Evolutionary conservation across 2,113 vertebrate species (phyloP).

Genomic region (Rhinogobius similis): DNA sequence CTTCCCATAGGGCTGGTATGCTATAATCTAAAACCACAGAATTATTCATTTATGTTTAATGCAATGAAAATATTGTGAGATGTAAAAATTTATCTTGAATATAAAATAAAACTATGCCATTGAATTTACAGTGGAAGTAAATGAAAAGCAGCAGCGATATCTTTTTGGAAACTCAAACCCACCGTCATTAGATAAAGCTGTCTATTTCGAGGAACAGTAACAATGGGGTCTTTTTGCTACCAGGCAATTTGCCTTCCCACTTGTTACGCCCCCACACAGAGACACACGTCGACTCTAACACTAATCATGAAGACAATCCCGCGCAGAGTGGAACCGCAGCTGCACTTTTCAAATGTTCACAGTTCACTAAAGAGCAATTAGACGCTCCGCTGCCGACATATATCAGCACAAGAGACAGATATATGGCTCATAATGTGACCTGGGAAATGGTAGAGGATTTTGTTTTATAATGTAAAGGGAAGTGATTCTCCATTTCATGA

Average conservation of each 20-base stretch:
- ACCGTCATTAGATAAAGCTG: constrained; percentile 29
- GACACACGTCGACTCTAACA: constrained; percentile 15
- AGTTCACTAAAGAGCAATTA: constrained; percentile 25
- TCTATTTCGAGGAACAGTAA: constrained; percentile 57
- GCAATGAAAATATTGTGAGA: background rate
- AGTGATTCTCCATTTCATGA: background rate
- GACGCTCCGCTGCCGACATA: background rate
- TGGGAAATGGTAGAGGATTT: background rate
- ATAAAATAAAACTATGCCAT: background rate
- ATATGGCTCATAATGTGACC: background rate
- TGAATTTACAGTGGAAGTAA: background rate
- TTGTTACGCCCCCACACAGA: constrained; percentile 38
- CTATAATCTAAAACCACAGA: constrained; percentile 86
- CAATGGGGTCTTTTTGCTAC: constrained; percentile 50
- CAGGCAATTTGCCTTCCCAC: constrained; percentile 58
- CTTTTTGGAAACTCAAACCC: constrained; percentile 2
- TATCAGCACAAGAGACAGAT: background rate
- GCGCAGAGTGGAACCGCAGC: constrained; percentile 35
- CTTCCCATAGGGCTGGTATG: constrained; percentile 94
- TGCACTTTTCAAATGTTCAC: constrained; percentile 31
- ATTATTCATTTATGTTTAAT: background rate
- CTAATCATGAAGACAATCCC: constrained; percentile 36
- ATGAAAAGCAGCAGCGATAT: background rate
- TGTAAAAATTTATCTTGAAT: background rate
- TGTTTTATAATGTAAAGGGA: background rate